Evolutionary conservation across 2,888 invertebrate genomes (phyloP).

Genomic region (Rhodophaea formosa): DNA sequence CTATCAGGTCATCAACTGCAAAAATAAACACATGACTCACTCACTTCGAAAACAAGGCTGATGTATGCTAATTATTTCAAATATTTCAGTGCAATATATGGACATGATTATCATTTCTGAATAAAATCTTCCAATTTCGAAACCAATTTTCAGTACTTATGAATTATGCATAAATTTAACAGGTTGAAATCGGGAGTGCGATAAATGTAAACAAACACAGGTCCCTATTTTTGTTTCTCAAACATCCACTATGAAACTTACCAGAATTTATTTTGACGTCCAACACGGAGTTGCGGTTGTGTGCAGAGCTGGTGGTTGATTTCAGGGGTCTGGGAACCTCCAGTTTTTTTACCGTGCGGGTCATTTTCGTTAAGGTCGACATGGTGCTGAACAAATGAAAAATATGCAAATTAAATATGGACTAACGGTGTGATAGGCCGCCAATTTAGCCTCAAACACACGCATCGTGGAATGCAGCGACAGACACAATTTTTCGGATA

Average conservation of each 20-base stretch:
- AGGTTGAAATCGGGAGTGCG: too few species aligned
- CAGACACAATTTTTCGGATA: slow-evolving; percentile 57
- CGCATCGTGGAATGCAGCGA: slow-evolving; percentile 42
- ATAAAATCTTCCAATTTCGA: not conserved
- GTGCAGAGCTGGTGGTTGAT: slow-evolving; percentile 80
- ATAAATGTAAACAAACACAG: too few species aligned
- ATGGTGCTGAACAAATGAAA: slow-evolving; percentile 65
- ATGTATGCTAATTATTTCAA: not conserved
- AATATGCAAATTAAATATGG: slow-evolving; percentile 23
- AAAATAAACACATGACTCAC: slow-evolving; percentile 33
- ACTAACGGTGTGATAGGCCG: not conserved
- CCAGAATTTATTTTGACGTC: slow-evolving; percentile 79
- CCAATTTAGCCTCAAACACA: slow-evolving; percentile 30
- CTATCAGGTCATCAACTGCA: slow-evolving; percentile 90
- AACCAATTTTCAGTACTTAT: not conserved
- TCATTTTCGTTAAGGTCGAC: slow-evolving; percentile 83
- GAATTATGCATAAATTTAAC: too few species aligned
- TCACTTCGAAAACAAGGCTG: not conserved
- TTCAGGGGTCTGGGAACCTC: slow-evolving; percentile 89
- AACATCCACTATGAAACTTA: slow-evolving; percentile 46
- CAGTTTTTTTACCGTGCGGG: slow-evolving; percentile 86
- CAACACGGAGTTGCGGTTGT: slow-evolving; percentile 74
- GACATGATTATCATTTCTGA: not conserved
- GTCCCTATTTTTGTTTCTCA: not conserved
- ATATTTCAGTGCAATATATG: slow-evolving; percentile 9